Percentiles rank a stretch among this genome's conserved stretches.
Evolutionary conservation across 1,140 invertebrate genomes (phyloP).

Genomic region (Amphibalanus amphitrite): DNA sequence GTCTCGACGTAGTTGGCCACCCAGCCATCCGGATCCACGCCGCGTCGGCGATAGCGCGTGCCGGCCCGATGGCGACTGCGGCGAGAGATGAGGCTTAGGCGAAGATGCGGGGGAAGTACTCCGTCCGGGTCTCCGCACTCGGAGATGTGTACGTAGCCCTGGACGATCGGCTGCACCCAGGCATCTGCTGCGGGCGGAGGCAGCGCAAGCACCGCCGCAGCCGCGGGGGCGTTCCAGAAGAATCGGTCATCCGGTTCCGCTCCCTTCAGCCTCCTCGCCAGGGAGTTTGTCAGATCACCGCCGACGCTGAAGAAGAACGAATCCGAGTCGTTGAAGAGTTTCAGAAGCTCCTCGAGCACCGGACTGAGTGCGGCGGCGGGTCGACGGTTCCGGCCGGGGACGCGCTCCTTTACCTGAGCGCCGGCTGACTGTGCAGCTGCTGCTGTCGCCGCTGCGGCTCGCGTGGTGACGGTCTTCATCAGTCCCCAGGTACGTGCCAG

Average conservation of each 20-base stretch:
- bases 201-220: not conserved
- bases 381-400: constrained; percentile 46
- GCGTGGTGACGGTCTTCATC: not conserved
- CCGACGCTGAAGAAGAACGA: constrained; percentile 73
- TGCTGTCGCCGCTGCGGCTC: not conserved
- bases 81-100: constrained; percentile 68
- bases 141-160: constrained; percentile 64
- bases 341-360: constrained; percentile 66
- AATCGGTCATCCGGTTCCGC: constrained; percentile 69
- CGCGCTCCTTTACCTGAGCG: constrained; percentile 34
- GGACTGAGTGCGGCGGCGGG: constrained; percentile 30
- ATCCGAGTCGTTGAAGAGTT: constrained; percentile 86
- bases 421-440: constrained; percentile 26
- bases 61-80: constrained; percentile 74
- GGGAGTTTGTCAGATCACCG: constrained; percentile 65
- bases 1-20: constrained; percentile 94
- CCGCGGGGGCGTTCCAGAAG: constrained; percentile 92
- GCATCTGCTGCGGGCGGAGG: not conserved
- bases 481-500: not conserved
- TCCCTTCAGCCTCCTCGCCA: constrained; percentile 56
- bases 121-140: not conserved
- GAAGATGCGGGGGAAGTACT: constrained; percentile 33
- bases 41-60: constrained; percentile 76
- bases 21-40: constrained; percentile 73
- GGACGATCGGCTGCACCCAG: constrained; percentile 85